Percentiles rank a stretch among this genome's conserved stretches.
Conservation (phyloP, 1,140 invertebrate species). For the Drosophila nasuta region DNA sequence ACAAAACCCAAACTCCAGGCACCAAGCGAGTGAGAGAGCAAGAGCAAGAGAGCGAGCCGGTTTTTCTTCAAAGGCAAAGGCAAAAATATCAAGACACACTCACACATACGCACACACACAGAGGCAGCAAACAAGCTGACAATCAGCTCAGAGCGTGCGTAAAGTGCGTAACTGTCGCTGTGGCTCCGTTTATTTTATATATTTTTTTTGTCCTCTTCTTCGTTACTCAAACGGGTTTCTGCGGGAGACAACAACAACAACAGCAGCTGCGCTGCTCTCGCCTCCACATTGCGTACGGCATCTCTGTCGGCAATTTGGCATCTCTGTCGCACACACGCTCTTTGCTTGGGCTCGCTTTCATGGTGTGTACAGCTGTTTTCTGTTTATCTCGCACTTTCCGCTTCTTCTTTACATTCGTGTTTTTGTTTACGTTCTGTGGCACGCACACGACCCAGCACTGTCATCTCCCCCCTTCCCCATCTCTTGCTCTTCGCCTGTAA, state of each 20-base stretch:
- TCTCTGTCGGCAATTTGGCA: constrained; percentile 32
- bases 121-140: constrained; percentile 34
- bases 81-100: constrained; percentile 35
- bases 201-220: constrained; percentile 24
- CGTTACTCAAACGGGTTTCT: constrained; percentile 65
- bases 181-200: constrained; percentile 42
- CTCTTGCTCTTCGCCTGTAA: not conserved
- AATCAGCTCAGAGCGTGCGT: constrained; percentile 65
- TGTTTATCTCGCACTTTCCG: constrained; percentile 82
- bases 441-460: constrained; percentile 60
- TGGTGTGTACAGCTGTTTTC: constrained; percentile 82
- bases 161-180: constrained; percentile 80
- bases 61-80: constrained; percentile 72
- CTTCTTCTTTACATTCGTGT: constrained; percentile 77
- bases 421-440: constrained; percentile 81
- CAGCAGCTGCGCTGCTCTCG: constrained; percentile 8
- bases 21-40: constrained; percentile 26
- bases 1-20: constrained; percentile 42
- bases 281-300: constrained; percentile 19
- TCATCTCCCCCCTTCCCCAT: not conserved
- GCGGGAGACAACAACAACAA: constrained; percentile 46
- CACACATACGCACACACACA: constrained; percentile 22
- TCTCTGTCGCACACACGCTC: constrained; percentile 34
- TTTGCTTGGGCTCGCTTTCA: constrained; percentile 1
- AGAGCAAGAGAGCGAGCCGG: constrained; percentile 53